Percentiles rank a stretch among this genome's conserved stretches.
Evolutionary conservation across 2,797 vertebrate species (phyloP).

Genomic region (Falco cherrug): DNA sequence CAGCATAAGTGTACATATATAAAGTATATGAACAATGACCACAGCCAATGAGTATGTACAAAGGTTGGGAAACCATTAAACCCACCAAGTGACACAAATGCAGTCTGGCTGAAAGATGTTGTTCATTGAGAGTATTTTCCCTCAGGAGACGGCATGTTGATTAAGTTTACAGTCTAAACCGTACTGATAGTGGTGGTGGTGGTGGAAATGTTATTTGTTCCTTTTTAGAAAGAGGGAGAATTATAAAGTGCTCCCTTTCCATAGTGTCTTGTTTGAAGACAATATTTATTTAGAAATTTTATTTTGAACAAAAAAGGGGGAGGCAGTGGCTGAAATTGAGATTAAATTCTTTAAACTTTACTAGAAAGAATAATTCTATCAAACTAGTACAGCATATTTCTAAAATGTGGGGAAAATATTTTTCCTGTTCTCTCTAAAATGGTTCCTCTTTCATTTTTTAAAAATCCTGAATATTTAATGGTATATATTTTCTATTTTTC

Average conservation of each 20-base stretch:
- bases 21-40: background rate
- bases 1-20: background rate
- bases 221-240: background rate
- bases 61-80: background rate
- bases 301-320: background rate
- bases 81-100: background rate
- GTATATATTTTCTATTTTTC: background rate
- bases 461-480: background rate
- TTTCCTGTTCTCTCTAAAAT: background rate
- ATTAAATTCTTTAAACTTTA: background rate
- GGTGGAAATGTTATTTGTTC: background rate
- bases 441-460: background rate
- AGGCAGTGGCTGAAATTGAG: background rate
- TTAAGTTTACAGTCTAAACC: background rate
- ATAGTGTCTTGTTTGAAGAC: background rate
- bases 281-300: background rate
- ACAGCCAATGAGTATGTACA: fast-evolving
- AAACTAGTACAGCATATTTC: background rate
- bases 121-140: background rate
- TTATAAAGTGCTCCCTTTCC: background rate
- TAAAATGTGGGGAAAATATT: background rate
- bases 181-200: background rate
- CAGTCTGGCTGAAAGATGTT: background rate
- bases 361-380: background rate
- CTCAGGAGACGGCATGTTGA: background rate